Conservation (phyloP, 2,888 invertebrate species). For the Sminthurinus aureus region DNA sequence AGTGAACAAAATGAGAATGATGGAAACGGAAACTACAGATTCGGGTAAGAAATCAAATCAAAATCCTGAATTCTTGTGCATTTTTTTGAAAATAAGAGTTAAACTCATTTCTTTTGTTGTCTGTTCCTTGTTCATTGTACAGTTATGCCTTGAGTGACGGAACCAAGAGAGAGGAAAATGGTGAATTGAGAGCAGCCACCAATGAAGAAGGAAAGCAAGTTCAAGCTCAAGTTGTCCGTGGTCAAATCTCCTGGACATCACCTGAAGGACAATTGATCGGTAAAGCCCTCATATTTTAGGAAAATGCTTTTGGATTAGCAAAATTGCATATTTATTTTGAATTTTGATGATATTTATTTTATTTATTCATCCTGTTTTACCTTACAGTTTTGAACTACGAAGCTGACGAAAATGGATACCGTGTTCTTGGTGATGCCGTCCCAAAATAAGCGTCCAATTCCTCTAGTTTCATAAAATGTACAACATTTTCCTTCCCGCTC, state of each 20-base stretch:
- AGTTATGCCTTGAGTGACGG: constrained; percentile 55
- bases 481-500: neutral
- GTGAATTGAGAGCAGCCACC: constrained; percentile 44
- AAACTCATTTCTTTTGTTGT: too few relatives aligned
- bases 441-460: neutral
- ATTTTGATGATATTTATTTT: too few relatives aligned
- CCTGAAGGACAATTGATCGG: constrained; percentile 4
- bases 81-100: too few relatives aligned
- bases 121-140: too few relatives aligned
- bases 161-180: constrained; percentile 52
- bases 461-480: neutral
- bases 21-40: constrained; percentile 26
- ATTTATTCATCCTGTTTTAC: too few relatives aligned
- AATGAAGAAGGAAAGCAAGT: constrained; percentile 47
- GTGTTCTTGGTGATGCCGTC: neutral
- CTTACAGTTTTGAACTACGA: neutral
- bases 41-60: constrained; percentile 5
- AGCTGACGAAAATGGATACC: neutral
- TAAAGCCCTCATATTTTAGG: too few relatives aligned
- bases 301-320: too few relatives aligned
- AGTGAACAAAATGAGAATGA: constrained; percentile 17
- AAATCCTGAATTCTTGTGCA: too few relatives aligned
- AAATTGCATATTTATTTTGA: too few relatives aligned
- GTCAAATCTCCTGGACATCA: constrained; percentile 1
- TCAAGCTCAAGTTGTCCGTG: constrained; percentile 7